These are phyloP conservation scores for Ernsta delagoae DNA, from an alignment of 2,888 invertebrate genomes.

Conservation along the genomic window DNA sequence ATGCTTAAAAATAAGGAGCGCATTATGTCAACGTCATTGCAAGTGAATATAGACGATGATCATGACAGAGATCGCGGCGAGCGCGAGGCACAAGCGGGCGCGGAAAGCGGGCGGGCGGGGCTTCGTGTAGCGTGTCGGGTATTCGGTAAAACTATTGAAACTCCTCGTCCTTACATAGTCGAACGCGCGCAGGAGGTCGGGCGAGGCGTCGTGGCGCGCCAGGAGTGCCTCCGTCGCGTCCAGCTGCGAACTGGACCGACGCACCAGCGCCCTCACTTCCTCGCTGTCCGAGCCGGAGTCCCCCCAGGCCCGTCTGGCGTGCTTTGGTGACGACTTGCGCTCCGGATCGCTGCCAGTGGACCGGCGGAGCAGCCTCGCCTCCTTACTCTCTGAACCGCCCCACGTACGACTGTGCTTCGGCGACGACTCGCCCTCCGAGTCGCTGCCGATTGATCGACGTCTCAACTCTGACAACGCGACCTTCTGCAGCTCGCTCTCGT, in stretches of 20 bases:
- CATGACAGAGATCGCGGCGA: conserved; percentile 78
- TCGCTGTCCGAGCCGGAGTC: conserved; percentile 84
- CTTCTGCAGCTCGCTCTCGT: conserved; percentile 70
- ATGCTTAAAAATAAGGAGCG: not conserved
- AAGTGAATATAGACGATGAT: conserved; percentile 80
- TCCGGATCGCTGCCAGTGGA: conserved; percentile 85
- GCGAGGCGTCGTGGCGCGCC: conserved; percentile 72
- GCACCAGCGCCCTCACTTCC: conserved; percentile 86
- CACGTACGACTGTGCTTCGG: conserved; percentile 69
- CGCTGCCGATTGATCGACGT: conserved; percentile 75
- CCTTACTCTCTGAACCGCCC: conserved; percentile 86
- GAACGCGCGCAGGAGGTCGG: conserved; percentile 76
- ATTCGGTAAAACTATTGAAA: conserved; percentile 74
- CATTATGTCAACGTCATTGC: conserved; percentile 63
- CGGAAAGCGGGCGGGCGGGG: conserved; percentile 63
- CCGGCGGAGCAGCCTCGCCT: conserved; percentile 85
- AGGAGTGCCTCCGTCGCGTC: conserved; percentile 85
- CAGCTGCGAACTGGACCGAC: conserved; percentile 86
- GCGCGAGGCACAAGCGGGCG: conserved; percentile 74
- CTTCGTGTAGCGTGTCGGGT: not conserved
- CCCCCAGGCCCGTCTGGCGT: conserved; percentile 61
- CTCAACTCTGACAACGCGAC: conserved; percentile 72
- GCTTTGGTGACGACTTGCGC: conserved; percentile 68
- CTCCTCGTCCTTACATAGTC: conserved; percentile 78
- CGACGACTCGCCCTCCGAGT: conserved; percentile 70